Conservation (phyloP, 1,140 invertebrate species). For the Drosophila miranda region DNA sequence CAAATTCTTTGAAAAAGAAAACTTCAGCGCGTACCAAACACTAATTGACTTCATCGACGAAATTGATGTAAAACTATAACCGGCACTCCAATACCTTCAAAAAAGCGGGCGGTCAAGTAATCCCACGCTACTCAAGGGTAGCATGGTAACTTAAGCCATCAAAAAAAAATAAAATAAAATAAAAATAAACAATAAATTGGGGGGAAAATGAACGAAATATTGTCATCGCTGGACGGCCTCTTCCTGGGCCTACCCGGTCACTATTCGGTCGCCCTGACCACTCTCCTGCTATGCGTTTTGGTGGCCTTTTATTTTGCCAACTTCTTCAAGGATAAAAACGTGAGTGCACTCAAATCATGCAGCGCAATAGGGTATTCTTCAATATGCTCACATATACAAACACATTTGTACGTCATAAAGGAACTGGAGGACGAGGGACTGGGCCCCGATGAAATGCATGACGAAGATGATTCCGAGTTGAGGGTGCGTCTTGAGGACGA, state of each 20-base stretch:
- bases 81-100: no score
- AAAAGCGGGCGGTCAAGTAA: no score
- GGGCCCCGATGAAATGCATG: slow-evolving; percentile 48
- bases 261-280: slow-evolving; percentile 62
- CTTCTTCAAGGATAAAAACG: slow-evolving; percentile 68
- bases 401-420: slow-evolving; percentile 13
- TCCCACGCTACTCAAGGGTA: no score
- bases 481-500: slow-evolving; percentile 37
- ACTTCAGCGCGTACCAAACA: no score
- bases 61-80: no score
- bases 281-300: slow-evolving; percentile 66
- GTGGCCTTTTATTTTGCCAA: slow-evolving; percentile 69
- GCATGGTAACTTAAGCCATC: no score
- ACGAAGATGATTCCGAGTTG: slow-evolving; percentile 43
- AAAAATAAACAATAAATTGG: slow-evolving; percentile 8
- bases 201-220: slow-evolving; percentile 29
- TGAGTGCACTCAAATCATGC: slow-evolving; percentile 28
- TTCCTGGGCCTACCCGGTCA: slow-evolving; percentile 60
- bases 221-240: slow-evolving; percentile 23
- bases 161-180: no score
- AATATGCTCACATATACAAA: neutral
- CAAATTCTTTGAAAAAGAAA: no score
- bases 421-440: slow-evolving; percentile 68
- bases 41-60: no score
- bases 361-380: neutral